A percentile compares a stretch with the other conserved stretches of the same genome.
phyloP scores from a whole-genome alignment of 2,797 vertebrate genomes.

The Buphagus erythrorhynchus region DNA sequence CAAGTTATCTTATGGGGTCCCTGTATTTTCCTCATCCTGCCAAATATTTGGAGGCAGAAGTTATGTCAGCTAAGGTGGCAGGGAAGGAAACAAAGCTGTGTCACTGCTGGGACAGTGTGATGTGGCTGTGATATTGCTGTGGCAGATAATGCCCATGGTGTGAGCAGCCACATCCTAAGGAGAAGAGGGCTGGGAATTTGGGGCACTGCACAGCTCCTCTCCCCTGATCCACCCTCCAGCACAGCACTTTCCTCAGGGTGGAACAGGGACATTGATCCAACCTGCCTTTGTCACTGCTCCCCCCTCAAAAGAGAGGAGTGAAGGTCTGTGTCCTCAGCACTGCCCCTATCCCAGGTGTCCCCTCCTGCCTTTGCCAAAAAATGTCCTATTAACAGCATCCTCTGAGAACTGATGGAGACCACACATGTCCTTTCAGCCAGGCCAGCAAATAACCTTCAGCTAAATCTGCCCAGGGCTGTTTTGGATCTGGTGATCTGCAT shows the following conservation, averaged over 20 bases:
- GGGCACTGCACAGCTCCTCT: neutral
- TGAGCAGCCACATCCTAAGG: neutral
- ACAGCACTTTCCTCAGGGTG: neutral
- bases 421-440: neutral
- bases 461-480: slow-evolving; percentile 24
- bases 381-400: neutral
- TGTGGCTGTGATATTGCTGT: neutral
- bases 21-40: neutral
- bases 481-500: slow-evolving; percentile 14
- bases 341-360: neutral
- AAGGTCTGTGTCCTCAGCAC: neutral
- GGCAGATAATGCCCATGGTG: neutral
- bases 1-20: neutral
- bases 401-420: neutral
- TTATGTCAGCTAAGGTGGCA: neutral
- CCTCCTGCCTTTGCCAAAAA: neutral
- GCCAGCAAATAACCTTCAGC: slow-evolving; percentile 39
- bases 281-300: neutral
- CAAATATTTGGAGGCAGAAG: neutral
- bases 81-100: neutral
- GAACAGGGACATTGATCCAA: neutral
- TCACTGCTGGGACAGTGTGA: neutral
- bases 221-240: neutral
- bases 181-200: neutral
- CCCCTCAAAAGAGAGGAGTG: neutral